Percentiles rank a stretch among this genome's conserved stretches.
Conservation (phyloP, 2,797 vertebrate species). For the Scarus forsteni region DNA sequence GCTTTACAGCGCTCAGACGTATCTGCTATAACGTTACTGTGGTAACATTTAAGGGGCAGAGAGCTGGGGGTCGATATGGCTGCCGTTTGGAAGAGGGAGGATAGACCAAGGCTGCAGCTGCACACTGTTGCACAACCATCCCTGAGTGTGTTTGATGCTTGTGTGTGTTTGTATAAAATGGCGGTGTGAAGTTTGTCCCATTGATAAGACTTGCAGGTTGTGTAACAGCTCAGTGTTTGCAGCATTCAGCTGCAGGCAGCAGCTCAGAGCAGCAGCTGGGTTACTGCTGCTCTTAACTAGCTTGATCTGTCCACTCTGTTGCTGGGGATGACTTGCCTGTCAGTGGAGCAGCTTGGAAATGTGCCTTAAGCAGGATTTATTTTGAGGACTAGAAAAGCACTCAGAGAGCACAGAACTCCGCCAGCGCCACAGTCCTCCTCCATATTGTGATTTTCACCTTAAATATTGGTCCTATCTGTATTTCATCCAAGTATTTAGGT, state of each 20-base stretch:
- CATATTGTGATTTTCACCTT: too few species aligned
- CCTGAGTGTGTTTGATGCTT: constrained; percentile 10
- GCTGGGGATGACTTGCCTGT: constrained; percentile 30
- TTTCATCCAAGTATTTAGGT: too few species aligned
- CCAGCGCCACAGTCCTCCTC: too few species aligned
- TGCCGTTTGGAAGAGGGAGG: constrained; percentile 49
- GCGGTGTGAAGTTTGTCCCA: constrained; percentile 68
- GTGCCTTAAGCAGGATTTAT: constrained; percentile 7
- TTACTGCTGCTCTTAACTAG: constrained; percentile 23
- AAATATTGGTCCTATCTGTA: too few species aligned
- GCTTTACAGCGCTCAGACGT: constrained; percentile 10
- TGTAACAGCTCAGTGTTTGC: constrained; percentile 58
- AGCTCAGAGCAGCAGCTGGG: constrained; percentile 29
- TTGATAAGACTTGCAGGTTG: constrained; percentile 71
- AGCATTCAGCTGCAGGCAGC: constrained; percentile 33
- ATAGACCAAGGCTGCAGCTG: constrained; percentile 39
- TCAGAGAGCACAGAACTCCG: too few species aligned
- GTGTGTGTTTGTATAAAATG: constrained; percentile 40
- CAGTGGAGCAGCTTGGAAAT: constrained; percentile 20
- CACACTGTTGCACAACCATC: constrained; percentile 52
- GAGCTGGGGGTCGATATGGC: constrained; percentile 52
- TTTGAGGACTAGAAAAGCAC: too few species aligned
- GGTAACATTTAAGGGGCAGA: constrained; percentile 16
- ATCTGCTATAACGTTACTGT: neutral
- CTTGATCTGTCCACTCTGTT: constrained; percentile 28